Percentiles rank a stretch among this genome's conserved stretches.
These are phyloP conservation scores for Hirtodrosophila trivittata DNA, from an alignment of 2,888 invertebrate genomes.

Conservation along the genomic window DNA sequence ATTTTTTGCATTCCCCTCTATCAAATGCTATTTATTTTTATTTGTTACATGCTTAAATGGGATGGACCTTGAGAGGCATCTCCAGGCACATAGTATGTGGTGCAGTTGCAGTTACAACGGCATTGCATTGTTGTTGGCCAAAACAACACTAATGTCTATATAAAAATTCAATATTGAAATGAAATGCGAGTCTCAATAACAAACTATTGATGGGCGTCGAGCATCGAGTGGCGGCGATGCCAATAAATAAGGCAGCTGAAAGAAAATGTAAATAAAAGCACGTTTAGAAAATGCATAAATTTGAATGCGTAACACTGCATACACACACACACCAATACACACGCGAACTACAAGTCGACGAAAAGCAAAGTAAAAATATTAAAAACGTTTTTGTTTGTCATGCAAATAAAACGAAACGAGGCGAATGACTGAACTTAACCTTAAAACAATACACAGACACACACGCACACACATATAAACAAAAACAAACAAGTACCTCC, in stretches of 20 bases:
- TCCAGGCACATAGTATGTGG: neutral
- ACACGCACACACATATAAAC: constrained; percentile 17
- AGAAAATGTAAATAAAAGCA: constrained; percentile 60
- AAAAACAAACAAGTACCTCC: neutral
- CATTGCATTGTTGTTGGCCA: constrained; percentile 43
- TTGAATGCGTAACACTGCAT: constrained; percentile 52
- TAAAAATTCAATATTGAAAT: constrained; percentile 33
- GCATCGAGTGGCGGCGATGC: neutral
- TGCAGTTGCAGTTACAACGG: constrained; percentile 37
- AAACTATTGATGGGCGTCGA: constrained; percentile 34
- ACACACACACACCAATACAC: constrained; percentile 2
- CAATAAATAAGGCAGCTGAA: constrained; percentile 20
- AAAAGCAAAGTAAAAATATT: constrained; percentile 31
- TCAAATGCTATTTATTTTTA: constrained; percentile 15
- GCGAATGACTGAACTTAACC: constrained; percentile 75
- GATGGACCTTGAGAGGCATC: constrained; percentile 22
- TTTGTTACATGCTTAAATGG: neutral
- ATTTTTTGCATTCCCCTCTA: constrained; percentile 46
- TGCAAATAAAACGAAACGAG: constrained; percentile 66
- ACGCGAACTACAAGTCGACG: constrained; percentile 3
- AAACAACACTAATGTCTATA: constrained; percentile 35
- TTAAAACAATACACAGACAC: constrained; percentile 48
- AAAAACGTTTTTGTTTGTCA: constrained; percentile 60
- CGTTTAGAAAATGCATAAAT: constrained; percentile 67
- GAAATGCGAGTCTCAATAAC: constrained; percentile 38